Evolutionary conservation across 2,888 invertebrate genomes (phyloP), one percentile per base, ranked within the genome.

Genomic region (Drosophila anomalata): DNA sequence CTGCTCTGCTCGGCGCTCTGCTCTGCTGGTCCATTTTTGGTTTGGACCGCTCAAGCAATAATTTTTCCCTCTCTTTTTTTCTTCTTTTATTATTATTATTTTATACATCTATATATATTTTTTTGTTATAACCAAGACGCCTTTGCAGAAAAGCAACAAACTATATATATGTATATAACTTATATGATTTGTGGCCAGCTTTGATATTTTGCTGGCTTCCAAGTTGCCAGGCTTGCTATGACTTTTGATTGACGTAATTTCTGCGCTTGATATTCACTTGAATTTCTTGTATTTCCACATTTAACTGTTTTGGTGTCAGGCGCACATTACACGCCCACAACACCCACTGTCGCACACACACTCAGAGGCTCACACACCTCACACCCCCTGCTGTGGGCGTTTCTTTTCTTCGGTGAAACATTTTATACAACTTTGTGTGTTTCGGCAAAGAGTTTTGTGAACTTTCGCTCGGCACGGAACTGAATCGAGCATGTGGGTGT

Each of bases 191-290:
- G 70, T 70, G 70, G 66, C 66, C 52, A 65, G 67, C 54, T 69
- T 60, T 57, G 72, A 60, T 61, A 29, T 70, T 47, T 62, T 66
- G 39, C 57, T 66, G 53, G 67, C 65, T 67, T 58, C 73, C 68
- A 65, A 58, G 69, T 63, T 55, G 46, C 59, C 63, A 59, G 76
- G 68, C 44, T 39, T 79, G 82, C 71, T 80, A 79, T 76, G 86
- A 82, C 83, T 82, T 57, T 85, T 88, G 83, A 83, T 87, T 83
- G 83, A 83, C 83, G 83, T 87, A 84, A 84, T 84, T 86, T 83
- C 88, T 88, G 88, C 75, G 87, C 86, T 84, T 88, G 83, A 84
- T 88, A 86, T 88, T 86, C 88, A 83, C 58, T 87, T 83, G 83
- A 83, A 87, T 83, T 85, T 83, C 88, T 83, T 87, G 88, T 83